Base-by-base conservation (phyloP, 2,888 invertebrate genomes). In the Torymus aiolomorphi region DNA sequence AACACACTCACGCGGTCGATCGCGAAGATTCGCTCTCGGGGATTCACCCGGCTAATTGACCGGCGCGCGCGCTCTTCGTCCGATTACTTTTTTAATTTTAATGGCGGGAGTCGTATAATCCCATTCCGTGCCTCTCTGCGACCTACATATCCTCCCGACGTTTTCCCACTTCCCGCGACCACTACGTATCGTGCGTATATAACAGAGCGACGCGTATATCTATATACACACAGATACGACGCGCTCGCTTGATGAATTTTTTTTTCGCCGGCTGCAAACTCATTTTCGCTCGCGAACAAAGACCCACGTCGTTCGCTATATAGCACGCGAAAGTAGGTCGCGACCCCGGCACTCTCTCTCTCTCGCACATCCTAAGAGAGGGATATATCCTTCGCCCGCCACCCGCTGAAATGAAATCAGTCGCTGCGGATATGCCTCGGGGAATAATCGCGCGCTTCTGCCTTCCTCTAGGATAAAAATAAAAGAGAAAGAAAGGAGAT, bases 391-490 rank as follows among this genome's bases (percentile, higher is more conserved):
- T 42, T 42, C 42, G 42, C 8, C 42, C 42, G 10, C n/a, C 57
- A 24, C 71, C 31, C 10, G 57, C 69, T 42, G 66, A 76, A 83
- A 81, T 83, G 80, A 82, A 83, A 83, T 82, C 72, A 76, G 78
- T 71, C 72, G 71, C 69, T 52, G 14, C 16, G 42, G 67, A 31
- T 57, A 59, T 65, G 66, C 77, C 78, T 76, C 54, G 24, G 82
- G 80, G 80, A 80, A 80, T 80, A 78, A 82, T 82, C 80, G 74
- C 61, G 20, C 70, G 49, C 52, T 42, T 56, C 24, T 51, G 42
- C 42, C 42, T 42, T 42, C 42, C 42, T 42, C 42, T 42, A 10
- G 42, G 42, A 5, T 42, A 42, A 42, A 42, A 42, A 42, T 8
- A 8, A 42, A 42, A 42, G 42, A 42, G 0, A 8, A 42, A 42